These are phyloP conservation scores for Callopanchax toddi DNA, from an alignment of 2,113 vertebrate species.

Conservation along the genomic window DNA sequence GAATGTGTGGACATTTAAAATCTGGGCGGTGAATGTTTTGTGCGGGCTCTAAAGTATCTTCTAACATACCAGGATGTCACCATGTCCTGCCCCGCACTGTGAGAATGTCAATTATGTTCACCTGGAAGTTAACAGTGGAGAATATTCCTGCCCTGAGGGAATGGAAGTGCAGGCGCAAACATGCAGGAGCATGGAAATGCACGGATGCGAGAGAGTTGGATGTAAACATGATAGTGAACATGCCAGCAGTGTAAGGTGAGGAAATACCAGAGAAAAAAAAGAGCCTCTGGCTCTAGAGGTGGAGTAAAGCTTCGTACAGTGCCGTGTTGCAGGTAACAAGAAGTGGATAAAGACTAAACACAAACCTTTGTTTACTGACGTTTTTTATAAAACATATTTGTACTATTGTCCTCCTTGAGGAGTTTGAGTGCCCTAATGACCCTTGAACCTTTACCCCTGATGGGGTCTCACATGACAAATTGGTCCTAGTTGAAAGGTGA, in stretches of 20 bases:
- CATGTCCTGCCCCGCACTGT: slow-evolving; percentile 17
- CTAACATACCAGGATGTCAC: slow-evolving; percentile 33
- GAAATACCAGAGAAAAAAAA: neutral
- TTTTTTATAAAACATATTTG: too few relatives aligned
- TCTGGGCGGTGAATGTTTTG: slow-evolving; percentile 7
- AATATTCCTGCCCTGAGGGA: slow-evolving; percentile 37
- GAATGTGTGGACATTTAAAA: slow-evolving; percentile 16
- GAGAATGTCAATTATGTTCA: slow-evolving; percentile 45
- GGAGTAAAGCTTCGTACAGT: neutral
- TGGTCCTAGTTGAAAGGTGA: too few relatives aligned
- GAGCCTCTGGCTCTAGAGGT: neutral
- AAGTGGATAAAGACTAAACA: too few relatives aligned
- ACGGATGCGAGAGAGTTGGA: slow-evolving; percentile 8
- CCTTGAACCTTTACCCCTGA: too few relatives aligned
- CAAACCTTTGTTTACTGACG: too few relatives aligned
- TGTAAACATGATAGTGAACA: slow-evolving; percentile 24
- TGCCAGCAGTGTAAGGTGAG: slow-evolving; percentile 9
- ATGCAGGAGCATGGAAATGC: slow-evolving; percentile 20
- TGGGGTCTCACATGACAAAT: too few relatives aligned
- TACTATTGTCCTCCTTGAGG: too few relatives aligned
- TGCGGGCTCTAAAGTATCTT: slow-evolving; percentile 6
- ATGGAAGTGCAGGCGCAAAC: slow-evolving; percentile 44
- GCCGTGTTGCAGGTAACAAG: too few relatives aligned
- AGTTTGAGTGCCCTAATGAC: too few relatives aligned
- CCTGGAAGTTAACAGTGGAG: slow-evolving; percentile 41